phyloP scores from a whole-genome alignment of 2,797 vertebrate genomes.

The Tiaroga cobitis region DNA sequence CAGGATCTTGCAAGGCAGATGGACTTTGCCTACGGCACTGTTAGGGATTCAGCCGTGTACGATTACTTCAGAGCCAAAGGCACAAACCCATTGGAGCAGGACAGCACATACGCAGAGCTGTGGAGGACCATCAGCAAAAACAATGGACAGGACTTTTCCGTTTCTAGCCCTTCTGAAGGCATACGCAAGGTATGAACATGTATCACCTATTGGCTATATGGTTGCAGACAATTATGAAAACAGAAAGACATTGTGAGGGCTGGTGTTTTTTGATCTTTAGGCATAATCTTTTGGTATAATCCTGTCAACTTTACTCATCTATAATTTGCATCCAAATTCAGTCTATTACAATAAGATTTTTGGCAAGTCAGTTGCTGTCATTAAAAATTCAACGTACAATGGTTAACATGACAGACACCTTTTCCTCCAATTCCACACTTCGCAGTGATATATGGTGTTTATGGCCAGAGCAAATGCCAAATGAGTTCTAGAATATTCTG shows the following conservation, averaged over 20 bases:
- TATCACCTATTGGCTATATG: neutral
- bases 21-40: conserved; percentile 93
- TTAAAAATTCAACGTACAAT: neutral
- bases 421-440: neutral
- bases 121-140: conserved; percentile 96
- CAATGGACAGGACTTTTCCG: conserved; percentile 88
- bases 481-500: neutral
- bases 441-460: neutral
- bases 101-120: conserved; percentile 93
- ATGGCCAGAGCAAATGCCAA: neutral
- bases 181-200: conserved; percentile 88
- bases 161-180: conserved; percentile 93
- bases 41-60: conserved; percentile 94
- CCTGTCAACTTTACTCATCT: no score
- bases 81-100: conserved; percentile 95
- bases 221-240: neutral
- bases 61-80: conserved; percentile 97
- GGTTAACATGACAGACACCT: neutral
- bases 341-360: neutral
- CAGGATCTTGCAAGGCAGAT: conserved; percentile 95
- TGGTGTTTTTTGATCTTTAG: neutral
- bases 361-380: neutral
- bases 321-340: neutral
- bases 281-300: neutral
- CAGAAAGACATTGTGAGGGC: neutral